Evolutionary conservation across 2,113 vertebrate genomes (phyloP), one percentile per base, ranked within the genome.

Genomic region (Stictonetta naevosa): DNA sequence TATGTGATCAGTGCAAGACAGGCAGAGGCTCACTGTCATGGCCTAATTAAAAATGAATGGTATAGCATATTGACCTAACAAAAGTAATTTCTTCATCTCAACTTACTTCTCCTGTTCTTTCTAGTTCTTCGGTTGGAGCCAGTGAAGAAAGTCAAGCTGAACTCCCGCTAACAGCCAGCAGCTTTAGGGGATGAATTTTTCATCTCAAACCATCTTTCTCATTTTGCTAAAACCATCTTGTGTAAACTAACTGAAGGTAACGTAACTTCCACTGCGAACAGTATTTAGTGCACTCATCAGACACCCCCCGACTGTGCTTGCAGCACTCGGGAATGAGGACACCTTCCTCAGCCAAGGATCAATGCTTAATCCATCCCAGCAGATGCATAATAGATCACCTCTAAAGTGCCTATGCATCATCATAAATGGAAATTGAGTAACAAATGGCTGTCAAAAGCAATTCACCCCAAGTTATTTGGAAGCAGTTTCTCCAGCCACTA

Each of bases 41-140:
- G 86, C 74, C 85, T 96, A 86, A 95, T 95, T 97, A 96, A 96
- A 94, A 95, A 81, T 1, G 1, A 73, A 63, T 14, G 86, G 63
- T 52, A 81, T 53, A 96, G 58, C 90, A 90, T 80, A 78, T 67
- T 90, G 77, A 90, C 64, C 79, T 79, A 93, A 73, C 63, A 88
- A 72, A 96, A 90, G 28, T 90, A 52, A 77, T 89, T 94, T 97
- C 77, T 95, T 92, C 25, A 26, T 96, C 83, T 92, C 83, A 87
- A 12, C 11, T 90, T 83, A 86, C 11, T 58, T 60, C 48, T 63
- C 13, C 72, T 60, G 90, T 71, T 83, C 71, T 86, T 91, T 77
- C 71, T 21, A 82, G 88, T 50, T 58, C 76, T 91, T 80, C 81
- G 58, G 67, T 62, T 58, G 26, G 31, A 80, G 62, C 22, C 74